Evolutionary conservation across 2,888 invertebrate genomes (phyloP), one percentile per base, ranked within the genome.

Genomic region (Antheraea assamensis): DNA sequence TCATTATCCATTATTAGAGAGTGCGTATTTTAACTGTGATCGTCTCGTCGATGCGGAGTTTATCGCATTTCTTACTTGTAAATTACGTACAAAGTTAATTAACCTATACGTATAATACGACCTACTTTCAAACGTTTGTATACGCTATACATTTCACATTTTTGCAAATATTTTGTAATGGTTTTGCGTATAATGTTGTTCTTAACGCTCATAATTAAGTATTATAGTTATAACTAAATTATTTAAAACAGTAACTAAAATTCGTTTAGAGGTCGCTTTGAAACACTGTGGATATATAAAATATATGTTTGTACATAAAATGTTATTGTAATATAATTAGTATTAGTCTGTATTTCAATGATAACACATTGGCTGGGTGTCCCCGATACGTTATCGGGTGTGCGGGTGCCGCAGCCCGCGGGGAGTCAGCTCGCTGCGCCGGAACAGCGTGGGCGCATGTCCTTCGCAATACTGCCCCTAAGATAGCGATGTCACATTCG

Each of bases 1-100:
- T 92, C 92, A 93, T 94, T 92, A 92, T 87, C 90, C 88, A 88
- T 92, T 93, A 92, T 93, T 92, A 92, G 89, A 87, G 88, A 83
- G 86, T 85, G 84, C 83, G 83, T 83, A 85, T 88, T 89, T 91
- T 89, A 90, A 89, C 90, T 89, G 87, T 85, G 80, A 76, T 76
- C 79, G 75, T 76, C 79, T 77, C 76, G 75, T 77, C 78, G 77
- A 79, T 78, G 76, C 72, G 4, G 27, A 49, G 49, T 66, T 21
- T 49, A 71, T 74, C 27, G 35, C 66, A 31, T 49, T 52, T 71
- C 35, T 58, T 70, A 55, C 58, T 70, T 21, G 42, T 58, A 70
- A 42, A 70, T 70, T 24, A 55, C 17, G 21, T 52, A 27, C 24
- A 55, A 27, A 55, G n/a, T 68, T n/a, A 30, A 66, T 66, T 27